Conservation (phyloP, 2,888 invertebrate species). For the Panzeria rudis region DNA sequence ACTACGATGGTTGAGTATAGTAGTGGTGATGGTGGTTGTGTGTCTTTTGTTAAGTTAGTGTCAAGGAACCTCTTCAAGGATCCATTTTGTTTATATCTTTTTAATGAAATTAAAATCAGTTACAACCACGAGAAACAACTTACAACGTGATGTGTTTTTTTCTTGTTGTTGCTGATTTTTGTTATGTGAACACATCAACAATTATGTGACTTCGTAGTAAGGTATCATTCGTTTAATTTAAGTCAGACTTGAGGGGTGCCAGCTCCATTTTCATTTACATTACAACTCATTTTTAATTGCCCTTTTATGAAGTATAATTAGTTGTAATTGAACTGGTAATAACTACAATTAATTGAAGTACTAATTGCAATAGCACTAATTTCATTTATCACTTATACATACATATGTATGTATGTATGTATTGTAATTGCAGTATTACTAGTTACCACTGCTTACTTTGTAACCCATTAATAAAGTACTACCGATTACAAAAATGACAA, state of each 20-base stretch:
- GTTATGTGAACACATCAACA: conserved; percentile 14
- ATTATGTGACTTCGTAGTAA: background rate
- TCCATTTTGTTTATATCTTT: conserved; percentile 73
- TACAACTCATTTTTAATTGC: background rate
- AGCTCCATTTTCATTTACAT: background rate
- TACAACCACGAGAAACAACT: conserved; percentile 58
- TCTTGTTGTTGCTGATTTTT: conserved; percentile 15
- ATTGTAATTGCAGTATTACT: background rate
- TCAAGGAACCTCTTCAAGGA: conserved; percentile 82
- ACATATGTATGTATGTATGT: background rate
- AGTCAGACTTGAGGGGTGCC: background rate
- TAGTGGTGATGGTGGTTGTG: conserved; percentile 24
- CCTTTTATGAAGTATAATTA: background rate
- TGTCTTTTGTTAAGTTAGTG: conserved; percentile 69
- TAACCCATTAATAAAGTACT: too few relatives aligned
- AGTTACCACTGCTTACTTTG: too few relatives aligned
- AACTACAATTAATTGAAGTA: background rate
- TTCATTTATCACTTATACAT: background rate
- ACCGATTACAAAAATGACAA: too few relatives aligned
- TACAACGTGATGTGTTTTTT: conserved; percentile 23
- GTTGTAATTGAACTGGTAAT: background rate
- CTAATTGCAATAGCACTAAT: background rate
- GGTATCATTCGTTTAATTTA: background rate
- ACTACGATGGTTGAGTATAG: conserved; percentile 10
- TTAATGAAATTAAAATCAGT: conserved; percentile 71